Evolutionary conservation across 2,888 invertebrate species (phyloP), one percentile per base, ranked within the genome.

Genomic region (Ischnus inquisitorius): DNA sequence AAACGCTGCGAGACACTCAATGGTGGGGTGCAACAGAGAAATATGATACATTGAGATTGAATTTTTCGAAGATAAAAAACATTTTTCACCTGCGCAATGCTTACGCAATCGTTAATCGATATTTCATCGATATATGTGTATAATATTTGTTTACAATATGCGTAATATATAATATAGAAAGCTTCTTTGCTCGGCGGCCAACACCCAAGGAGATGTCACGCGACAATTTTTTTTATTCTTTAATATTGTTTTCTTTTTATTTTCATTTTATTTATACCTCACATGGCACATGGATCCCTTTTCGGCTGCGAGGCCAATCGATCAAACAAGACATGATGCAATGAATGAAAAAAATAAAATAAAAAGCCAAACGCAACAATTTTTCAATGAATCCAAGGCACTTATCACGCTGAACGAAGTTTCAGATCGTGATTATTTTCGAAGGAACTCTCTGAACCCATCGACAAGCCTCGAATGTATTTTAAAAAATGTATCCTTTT

Each of bases 241-340:
- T 78, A 62, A 43, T 64, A 19, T 39, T 4, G 48, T 65, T 69
- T 62, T 43, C 64, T 51, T 74, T 39, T 72, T n/a, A n/a, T 16
- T 43, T 65, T 34, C 25, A 16, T 72, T 43, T 57, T 62, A 43
- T 57, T 85, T 71, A 83, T 86, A 88, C 88, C 88, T 89, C 89
- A 90, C 89, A 90, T 89, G 89, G 88, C 90, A 90, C 89, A 92
- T 92, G 93, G 92, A 91, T 89, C 85, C 90, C 82, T 87, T 89
- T 81, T 88, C 91, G 89, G 90, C 93, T 93, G 93, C 91, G 93
- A 93, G 93, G 91, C 91, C 90, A 92, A 88, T 83, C 83, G 76
- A 78, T 54, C 48, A 72, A 74, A 43, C 62, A 6, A 83, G 57
- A 76, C 41, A 51, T 72, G 54, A 69, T 68, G 57, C 60, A 5